Base-by-base conservation (phyloP, 2,113 vertebrate genomes). In the Pipra filicauda region DNA sequence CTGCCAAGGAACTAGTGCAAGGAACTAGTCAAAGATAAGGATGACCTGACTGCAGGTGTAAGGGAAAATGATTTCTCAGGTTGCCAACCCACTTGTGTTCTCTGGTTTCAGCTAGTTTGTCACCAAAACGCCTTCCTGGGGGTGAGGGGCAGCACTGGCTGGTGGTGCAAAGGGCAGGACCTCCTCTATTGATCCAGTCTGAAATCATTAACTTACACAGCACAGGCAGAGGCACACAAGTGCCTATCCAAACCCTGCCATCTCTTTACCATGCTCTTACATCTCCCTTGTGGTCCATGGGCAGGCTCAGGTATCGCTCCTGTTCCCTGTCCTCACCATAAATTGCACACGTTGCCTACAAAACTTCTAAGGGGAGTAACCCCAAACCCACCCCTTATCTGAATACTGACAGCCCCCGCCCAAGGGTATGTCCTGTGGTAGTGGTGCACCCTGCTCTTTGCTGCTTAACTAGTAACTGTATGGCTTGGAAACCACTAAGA, bases 151-250 rank as follows among this genome's bases (percentile, higher is more conserved):
- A 84, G 49, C 76, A 37, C 11, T 14, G 30, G 37, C 26, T 66
- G 49, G 43, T 70, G 46, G 69, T 91, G 30, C 73, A 87, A 93
- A 93, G 84, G 76, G 65, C 89, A 94, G 41, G 55, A 30, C 31
- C 57, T 78, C 55, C 41, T 59, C 69, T 35, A 27, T 78, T 1
- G 12, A 91, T 81, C 31, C 31, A 5, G 8, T 58, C 9, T 83
- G 72, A 88, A 92, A 93, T 88, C 49, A 86, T 77, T 92, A 91
- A 96, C 59, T 64, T 66, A 17, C 43, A 26, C 8, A 21, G 49
- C 44, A 59, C 9, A 21, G 26, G 72, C 31, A 11, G 62, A 79
- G 39, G 46, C 20, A 21, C 31, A 6, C 27, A 15, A 28, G 28
- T 5, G 37, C 39, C 12, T 41, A 41, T 41, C 39, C 52, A 59